Conservation (phyloP, 2,888 invertebrate genomes). For the Gisinianus flammeolus region DNA sequence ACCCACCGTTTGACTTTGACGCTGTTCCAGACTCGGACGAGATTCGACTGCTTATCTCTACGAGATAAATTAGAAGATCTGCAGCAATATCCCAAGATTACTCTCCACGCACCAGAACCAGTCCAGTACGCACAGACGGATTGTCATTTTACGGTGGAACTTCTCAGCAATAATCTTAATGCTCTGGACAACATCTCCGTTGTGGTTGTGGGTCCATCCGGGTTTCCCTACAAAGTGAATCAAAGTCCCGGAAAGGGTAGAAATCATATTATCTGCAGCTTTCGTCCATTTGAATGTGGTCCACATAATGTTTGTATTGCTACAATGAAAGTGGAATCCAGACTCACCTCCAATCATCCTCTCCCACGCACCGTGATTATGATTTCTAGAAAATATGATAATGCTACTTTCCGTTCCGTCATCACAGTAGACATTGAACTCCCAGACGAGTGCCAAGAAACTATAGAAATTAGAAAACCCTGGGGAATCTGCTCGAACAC, state of each 20-base stretch:
- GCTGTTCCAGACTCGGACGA: neutral
- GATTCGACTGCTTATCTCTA: neutral
- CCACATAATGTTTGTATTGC: slow-evolving; percentile 7
- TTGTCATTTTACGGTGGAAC: slow-evolving; percentile 21
- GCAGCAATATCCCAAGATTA: neutral
- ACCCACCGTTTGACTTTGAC: slow-evolving; percentile 36
- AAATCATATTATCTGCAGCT: neutral
- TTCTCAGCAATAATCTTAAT: neutral
- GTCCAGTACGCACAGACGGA: slow-evolving; percentile 7
- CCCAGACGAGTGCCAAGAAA: neutral
- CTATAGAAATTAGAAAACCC: slow-evolving; percentile 24
- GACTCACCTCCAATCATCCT: neutral
- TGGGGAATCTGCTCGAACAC: slow-evolving; percentile 42
- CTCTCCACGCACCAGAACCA: neutral
- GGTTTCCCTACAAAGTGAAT: slow-evolving; percentile 2
- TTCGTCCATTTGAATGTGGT: slow-evolving; percentile 25
- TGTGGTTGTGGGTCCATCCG: slow-evolving; percentile 13
- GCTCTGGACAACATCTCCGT: neutral
- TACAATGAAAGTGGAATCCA: neutral
- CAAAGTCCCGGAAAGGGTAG: neutral
- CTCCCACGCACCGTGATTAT: neutral
- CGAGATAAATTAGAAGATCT: neutral
- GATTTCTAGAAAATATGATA: slow-evolving; percentile 18
- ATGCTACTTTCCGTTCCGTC: neutral
- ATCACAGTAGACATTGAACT: slow-evolving; percentile 30